A percentile compares a stretch with the other conserved stretches of the same genome.
Evolutionary conservation across 2,888 invertebrate species (phyloP).

Genomic region (Druceiella hillmani): DNA sequence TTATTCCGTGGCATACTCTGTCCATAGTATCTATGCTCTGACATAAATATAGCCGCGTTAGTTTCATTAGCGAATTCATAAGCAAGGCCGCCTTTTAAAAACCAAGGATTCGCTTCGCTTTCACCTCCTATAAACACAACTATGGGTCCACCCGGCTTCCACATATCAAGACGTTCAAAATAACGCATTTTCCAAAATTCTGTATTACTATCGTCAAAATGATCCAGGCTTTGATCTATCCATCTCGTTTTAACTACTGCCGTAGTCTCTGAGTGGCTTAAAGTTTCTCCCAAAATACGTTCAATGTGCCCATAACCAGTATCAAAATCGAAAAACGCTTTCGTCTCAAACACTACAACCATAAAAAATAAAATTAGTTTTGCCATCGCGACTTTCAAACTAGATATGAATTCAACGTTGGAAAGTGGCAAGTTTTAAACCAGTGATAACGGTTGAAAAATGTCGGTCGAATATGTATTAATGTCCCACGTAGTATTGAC

Average conservation of each 20-base stretch:
- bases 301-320: no score
- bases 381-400: no score
- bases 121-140: slow-evolving; percentile 39
- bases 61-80: slow-evolving; percentile 41
- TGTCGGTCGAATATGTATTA: no score
- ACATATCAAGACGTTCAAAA: slow-evolving; percentile 34
- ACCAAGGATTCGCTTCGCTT: slow-evolving; percentile 30
- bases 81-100: slow-evolving; percentile 33
- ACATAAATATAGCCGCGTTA: slow-evolving; percentile 35
- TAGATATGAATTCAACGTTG: no score
- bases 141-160: slow-evolving; percentile 34
- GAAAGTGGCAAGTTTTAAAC: no score
- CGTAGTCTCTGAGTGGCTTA: no score
- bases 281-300: no score
- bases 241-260: slow-evolving; percentile 28
- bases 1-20: slow-evolving; percentile 35
- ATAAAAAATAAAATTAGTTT: no score
- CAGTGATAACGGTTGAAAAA: no score
- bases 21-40: slow-evolving; percentile 43
- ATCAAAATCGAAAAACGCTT: no score
- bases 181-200: slow-evolving; percentile 40
- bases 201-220: slow-evolving; percentile 33
- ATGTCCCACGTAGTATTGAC: no score
- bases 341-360: no score
- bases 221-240: slow-evolving; percentile 38